phyloP scores from a whole-genome alignment of 2,888 invertebrate genomes.

The Eilema caniola region DNA sequence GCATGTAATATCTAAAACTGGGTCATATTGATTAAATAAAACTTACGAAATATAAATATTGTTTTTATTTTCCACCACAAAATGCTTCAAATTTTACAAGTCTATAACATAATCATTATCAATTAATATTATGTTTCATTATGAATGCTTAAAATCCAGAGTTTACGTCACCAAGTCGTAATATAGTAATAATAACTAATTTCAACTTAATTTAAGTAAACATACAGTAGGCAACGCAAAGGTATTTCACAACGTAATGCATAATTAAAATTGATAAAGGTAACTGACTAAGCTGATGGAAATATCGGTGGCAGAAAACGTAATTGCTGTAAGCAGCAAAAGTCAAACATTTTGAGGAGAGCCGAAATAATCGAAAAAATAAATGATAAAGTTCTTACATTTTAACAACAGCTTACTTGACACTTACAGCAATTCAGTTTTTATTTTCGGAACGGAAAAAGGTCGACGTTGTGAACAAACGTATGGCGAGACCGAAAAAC shows the following conservation, averaged over 20 bases:
- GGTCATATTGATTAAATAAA: constrained; percentile 43
- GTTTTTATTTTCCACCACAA: constrained; percentile 49
- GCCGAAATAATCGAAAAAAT: no score
- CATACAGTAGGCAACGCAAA: constrained; percentile 14
- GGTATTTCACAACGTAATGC: constrained; percentile 3
- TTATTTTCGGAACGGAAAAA: no score
- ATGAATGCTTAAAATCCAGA: constrained; percentile 27
- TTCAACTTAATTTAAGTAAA: background rate
- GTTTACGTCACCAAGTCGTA: constrained; percentile 21
- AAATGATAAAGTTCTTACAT: no score
- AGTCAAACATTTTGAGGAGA: no score
- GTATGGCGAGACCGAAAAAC: no score
- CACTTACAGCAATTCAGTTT: no score
- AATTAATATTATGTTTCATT: constrained; percentile 14
- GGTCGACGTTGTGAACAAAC: no score
- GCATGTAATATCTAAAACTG: constrained; percentile 38
- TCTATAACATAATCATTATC: constrained; percentile 28
- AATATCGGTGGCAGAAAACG: background rate
- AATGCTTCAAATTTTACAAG: constrained; percentile 35
- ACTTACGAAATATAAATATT: constrained; percentile 34
- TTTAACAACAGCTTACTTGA: no score
- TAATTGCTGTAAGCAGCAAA: background rate
- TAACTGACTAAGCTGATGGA: background rate
- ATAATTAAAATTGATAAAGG: constrained; percentile 6
- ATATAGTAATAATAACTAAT: constrained; percentile 18